phyloP scores from a whole-genome alignment of 1,140 invertebrate species.

The Adoxophyes honmai region DNA sequence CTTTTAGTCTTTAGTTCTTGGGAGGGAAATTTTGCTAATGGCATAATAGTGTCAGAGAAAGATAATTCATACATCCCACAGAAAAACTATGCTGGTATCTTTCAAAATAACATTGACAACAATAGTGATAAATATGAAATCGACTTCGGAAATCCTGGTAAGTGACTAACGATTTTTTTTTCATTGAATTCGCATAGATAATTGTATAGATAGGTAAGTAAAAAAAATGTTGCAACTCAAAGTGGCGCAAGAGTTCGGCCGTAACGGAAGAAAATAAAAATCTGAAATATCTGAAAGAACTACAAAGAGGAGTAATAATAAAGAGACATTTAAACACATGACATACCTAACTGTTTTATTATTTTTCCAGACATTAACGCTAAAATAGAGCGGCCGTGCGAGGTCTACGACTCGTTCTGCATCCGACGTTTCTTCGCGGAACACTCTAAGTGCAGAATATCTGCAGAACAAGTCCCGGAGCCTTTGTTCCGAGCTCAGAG shows the following conservation, averaged over 20 bases:
- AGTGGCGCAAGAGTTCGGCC: too few relatives aligned
- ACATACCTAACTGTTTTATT: not conserved
- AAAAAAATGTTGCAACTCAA: not conserved
- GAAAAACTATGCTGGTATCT: too few relatives aligned
- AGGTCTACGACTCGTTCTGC: not conserved
- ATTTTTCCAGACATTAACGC: conserved; percentile 12
- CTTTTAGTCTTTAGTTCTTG: too few relatives aligned
- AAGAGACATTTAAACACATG: not conserved
- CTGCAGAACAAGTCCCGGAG: not conserved
- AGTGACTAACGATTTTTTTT: not conserved
- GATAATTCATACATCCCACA: too few relatives aligned
- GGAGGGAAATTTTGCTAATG: too few relatives aligned
- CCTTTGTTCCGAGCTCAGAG: not conserved
- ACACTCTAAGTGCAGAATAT: not conserved
- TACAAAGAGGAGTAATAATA: not conserved
- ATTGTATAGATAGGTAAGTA: not conserved
- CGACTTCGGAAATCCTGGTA: conserved; percentile 5
- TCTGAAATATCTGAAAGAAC: not conserved
- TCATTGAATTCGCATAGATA: not conserved
- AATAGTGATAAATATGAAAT: not conserved
- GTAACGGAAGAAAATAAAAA: too few relatives aligned
- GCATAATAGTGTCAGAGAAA: too few relatives aligned
- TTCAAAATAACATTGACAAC: not conserved
- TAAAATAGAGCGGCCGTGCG: not conserved
- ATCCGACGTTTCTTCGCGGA: not conserved